These are phyloP conservation scores for Mus caroli DNA, from an alignment of 2,797 vertebrate species.

Conservation along the genomic window DNA sequence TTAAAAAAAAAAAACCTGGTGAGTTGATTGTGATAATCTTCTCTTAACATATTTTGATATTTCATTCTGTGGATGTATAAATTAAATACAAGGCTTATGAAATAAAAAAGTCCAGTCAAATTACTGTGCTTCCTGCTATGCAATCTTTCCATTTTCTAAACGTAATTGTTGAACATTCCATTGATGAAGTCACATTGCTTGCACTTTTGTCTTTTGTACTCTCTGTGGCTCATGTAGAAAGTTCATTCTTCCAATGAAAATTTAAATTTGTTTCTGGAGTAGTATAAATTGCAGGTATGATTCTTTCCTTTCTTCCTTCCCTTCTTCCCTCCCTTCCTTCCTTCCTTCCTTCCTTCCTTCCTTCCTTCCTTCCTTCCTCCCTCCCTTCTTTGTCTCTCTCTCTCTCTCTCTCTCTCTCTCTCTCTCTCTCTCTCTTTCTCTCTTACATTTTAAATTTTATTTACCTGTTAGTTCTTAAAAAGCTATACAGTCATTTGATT, in stretches of 20 bases:
- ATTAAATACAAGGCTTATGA: slow-evolving; percentile 2
- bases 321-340: too few species aligned
- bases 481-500: background rate
- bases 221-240: background rate
- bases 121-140: background rate
- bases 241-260: background rate
- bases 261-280: slow-evolving; percentile 38
- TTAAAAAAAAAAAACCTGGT: background rate
- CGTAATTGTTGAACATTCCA: background rate
- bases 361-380: too few species aligned
- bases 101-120: background rate
- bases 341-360: too few species aligned
- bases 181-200: background rate
- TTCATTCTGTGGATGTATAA: background rate
- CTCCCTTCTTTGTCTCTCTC: too few species aligned
- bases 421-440: too few species aligned
- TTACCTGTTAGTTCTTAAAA: background rate
- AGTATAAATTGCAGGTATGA: slow-evolving; percentile 1
- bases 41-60: background rate
- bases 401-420: too few species aligned
- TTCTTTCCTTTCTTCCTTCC: background rate
- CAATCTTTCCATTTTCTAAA: background rate
- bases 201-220: slow-evolving; percentile 13
- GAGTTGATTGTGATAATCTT: background rate
- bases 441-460: too few species aligned